phyloP scores from a whole-genome alignment of 2,113 vertebrate genomes.

The Tursiops truncatus region DNA sequence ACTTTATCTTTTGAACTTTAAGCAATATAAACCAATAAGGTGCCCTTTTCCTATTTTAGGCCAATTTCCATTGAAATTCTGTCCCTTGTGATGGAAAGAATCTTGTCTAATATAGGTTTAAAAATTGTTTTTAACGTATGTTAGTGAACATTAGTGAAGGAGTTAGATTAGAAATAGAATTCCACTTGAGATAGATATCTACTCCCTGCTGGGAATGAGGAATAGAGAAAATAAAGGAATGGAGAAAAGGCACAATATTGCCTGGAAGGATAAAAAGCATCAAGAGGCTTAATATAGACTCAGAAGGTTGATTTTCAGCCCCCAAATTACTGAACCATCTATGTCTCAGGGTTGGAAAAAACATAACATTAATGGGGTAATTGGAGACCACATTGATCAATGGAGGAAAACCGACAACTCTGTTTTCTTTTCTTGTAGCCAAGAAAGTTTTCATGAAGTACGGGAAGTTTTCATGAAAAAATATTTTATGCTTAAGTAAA shows the following conservation, averaged over 20 bases:
- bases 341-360: background rate
- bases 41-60: background rate
- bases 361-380: background rate
- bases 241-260: background rate
- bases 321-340: background rate
- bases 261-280: background rate
- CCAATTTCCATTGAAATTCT: background rate
- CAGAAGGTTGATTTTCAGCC: background rate
- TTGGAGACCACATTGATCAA: background rate
- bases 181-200: background rate
- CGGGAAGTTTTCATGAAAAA: background rate
- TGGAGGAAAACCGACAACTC: background rate
- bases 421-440: background rate
- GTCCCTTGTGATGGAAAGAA: background rate
- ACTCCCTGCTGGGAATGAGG: background rate
- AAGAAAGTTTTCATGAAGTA: background rate
- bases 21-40: background rate
- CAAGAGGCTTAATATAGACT: background rate
- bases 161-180: background rate
- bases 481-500: background rate
- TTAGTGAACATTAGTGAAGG: background rate
- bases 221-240: background rate
- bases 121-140: background rate
- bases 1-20: background rate
- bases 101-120: background rate